Conservation (phyloP, 1,140 invertebrate species). For the Protaetia brevitarsis region DNA sequence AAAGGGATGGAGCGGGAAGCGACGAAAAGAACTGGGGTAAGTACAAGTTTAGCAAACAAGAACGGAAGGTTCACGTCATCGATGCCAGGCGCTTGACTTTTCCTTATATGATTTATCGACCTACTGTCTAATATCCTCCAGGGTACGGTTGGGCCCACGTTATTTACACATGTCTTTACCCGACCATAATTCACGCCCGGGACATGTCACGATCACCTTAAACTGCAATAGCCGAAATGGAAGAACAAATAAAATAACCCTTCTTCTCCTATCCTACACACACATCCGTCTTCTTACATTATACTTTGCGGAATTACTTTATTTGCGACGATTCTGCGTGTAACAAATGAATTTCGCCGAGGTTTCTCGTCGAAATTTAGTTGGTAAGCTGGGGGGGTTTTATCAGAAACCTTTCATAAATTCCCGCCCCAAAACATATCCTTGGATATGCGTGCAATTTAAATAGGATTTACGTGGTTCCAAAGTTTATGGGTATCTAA, state of each 20-base stretch:
- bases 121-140: conserved; percentile 34
- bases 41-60: background rate
- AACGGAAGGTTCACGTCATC: conserved; percentile 28
- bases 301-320: too few species aligned
- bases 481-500: too few species aligned
- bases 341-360: too few species aligned
- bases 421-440: too few species aligned
- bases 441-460: too few species aligned
- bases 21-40: conserved; percentile 22
- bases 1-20: background rate
- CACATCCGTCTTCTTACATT: too few species aligned
- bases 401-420: too few species aligned
- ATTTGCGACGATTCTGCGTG: too few species aligned
- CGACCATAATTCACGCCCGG: conserved; percentile 31
- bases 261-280: conserved; percentile 4
- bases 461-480: too few species aligned
- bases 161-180: conserved; percentile 38
- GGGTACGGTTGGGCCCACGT: conserved; percentile 29
- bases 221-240: conserved; percentile 29
- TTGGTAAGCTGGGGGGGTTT: too few species aligned
- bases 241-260: conserved; percentile 27
- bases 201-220: conserved; percentile 36
- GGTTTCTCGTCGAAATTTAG: too few species aligned
- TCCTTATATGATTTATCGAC: conserved; percentile 34
- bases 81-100: conserved; percentile 32